A percentile compares a stretch with the other conserved stretches of the same genome.
Evolutionary conservation across 1,140 invertebrate species (phyloP).

Genomic region (Heliconius melpomene): DNA sequence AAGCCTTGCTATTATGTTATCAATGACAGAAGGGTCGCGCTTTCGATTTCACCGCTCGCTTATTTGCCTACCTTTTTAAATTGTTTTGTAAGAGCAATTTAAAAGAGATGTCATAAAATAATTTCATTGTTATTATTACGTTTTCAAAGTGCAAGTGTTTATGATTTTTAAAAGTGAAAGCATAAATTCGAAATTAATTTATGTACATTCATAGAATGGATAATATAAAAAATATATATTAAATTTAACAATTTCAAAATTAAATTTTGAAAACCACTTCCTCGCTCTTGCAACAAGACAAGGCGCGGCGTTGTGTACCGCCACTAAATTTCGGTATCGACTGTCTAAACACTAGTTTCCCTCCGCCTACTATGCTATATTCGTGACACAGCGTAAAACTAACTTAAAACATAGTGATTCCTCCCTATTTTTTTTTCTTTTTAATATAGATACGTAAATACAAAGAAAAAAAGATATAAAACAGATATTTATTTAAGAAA

Average conservation of each 20-base stretch:
- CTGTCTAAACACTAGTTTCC: too few relatives aligned
- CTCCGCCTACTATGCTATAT: too few relatives aligned
- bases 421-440: too few relatives aligned
- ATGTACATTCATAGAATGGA: too few relatives aligned
- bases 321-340: too few relatives aligned
- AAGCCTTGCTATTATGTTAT: constrained; percentile 13
- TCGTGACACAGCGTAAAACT: too few relatives aligned
- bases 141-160: neutral
- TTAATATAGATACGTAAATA: neutral
- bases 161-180: neutral
- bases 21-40: constrained; percentile 2
- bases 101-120: neutral
- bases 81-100: neutral
- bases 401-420: too few relatives aligned
- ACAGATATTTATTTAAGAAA: constrained; percentile 36
- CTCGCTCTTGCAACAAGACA: too few relatives aligned
- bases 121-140: neutral
- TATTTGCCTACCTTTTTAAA: neutral
- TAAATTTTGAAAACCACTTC: too few relatives aligned
- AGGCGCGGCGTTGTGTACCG: too few relatives aligned
- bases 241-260: too few relatives aligned
- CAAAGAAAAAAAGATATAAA: neutral
- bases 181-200: neutral
- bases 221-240: neutral
- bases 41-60: neutral